Base-by-base conservation (phyloP, 2,113 vertebrate genomes). In the Phylloscopus trochilus region DNA sequence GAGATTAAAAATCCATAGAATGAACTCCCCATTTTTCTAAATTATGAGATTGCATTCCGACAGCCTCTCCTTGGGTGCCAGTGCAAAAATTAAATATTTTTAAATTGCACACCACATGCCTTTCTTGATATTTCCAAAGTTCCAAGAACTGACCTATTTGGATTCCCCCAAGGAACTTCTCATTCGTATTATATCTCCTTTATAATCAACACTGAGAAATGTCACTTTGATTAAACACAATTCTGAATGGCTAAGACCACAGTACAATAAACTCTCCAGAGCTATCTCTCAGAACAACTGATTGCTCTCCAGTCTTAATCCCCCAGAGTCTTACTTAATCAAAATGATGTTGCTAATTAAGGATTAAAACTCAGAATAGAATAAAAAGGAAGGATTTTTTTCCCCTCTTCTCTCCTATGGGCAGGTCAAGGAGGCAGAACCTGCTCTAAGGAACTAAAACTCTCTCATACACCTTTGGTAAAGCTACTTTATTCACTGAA, bases 291-390 rank as follows among this genome's bases (percentile, higher is more conserved):
- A 97, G 98, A 97, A 95, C 95, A 97, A 98, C 93, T 92, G 97
- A 98, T 97, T 97, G 94, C 96, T 97, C 96, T 97, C 90, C 86
- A 92, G 94, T 95, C 94, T 96, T 97, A 97, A 98, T 97, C 96
- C 97, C 97, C 98, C 14, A 92, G 97, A 98, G 98, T 86, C 95
- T 98, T 98, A 97, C 98, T 98, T 98, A 98, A 98, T 98, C 97
- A 98, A 98, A 98, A 98, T 97, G 89, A 98, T 98, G 97, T 95
- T 98, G 96, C 98, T 98, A 98, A 98, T 98, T 98, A 98, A 98
- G 97, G 98, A 98, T 98, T 97, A 98, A 97, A 97, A 97, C 91
- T 95, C 76, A 46, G 85, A 97, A 96, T 92, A 97, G 87, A 97
- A 88, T 90, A 75, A 97, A 97, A 97, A 97, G 58, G 58, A 92